phyloP scores from a whole-genome alignment of 1,140 invertebrate genomes.

The Drosophila malerkotliana region DNA sequence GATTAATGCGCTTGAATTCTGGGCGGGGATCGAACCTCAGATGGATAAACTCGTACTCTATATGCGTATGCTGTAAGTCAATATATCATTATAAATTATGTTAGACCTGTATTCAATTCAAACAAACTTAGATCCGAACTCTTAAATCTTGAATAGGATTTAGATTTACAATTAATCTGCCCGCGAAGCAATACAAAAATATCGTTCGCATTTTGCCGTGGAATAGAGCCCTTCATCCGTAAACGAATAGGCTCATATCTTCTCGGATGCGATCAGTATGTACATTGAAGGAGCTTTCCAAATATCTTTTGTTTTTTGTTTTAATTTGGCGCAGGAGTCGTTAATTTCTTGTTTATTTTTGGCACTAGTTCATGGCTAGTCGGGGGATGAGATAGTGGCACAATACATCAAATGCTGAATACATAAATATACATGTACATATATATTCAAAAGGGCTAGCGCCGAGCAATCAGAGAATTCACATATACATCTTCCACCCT shows the following conservation, averaged over 20 bases:
- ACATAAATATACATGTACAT: neutral
- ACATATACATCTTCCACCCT: constrained; percentile 17
- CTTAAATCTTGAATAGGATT: constrained; percentile 41
- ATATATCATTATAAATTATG: constrained; percentile 25
- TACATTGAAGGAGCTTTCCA: constrained; percentile 42
- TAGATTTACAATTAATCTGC: constrained; percentile 58
- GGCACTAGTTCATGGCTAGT: constrained; percentile 56
- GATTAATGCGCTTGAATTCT: constrained; percentile 45
- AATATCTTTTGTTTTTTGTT: constrained; percentile 4
- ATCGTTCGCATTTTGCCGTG: constrained; percentile 49
- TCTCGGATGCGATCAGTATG: constrained; percentile 31
- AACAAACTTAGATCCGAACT: constrained; percentile 50
- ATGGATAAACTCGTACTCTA: constrained; percentile 33
- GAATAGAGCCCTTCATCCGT: constrained; percentile 14
- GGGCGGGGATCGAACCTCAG: constrained; percentile 32
- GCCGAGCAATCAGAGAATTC: constrained; percentile 28
- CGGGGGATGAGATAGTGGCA: constrained; percentile 17
- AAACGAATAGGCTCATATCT: neutral
- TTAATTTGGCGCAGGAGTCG: constrained; percentile 47
- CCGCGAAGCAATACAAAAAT: constrained; percentile 72
- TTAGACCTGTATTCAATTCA: constrained; percentile 55
- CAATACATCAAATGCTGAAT: constrained; percentile 44
- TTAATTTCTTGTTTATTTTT: constrained; percentile 46
- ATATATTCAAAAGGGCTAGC: neutral
- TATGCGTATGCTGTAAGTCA: constrained; percentile 1